Evolutionary conservation across 2,797 vertebrate genomes (phyloP).

Genomic region (Lepidocolaptes lacrymiger): DNA sequence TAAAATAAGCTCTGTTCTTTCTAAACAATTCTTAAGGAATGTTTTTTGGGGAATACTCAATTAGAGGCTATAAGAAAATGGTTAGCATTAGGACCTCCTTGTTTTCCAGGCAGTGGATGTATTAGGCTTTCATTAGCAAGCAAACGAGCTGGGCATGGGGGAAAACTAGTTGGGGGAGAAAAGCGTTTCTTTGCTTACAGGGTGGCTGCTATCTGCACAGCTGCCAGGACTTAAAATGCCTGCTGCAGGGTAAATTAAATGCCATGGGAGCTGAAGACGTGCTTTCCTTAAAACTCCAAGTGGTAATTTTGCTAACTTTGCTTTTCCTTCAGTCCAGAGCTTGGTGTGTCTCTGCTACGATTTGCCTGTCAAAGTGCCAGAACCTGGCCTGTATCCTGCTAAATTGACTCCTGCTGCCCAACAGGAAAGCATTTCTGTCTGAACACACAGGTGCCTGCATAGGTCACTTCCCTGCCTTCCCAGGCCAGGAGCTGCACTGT

Average conservation of each 20-base stretch:
- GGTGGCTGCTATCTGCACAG: background rate
- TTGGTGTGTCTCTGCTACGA: background rate
- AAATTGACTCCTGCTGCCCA: background rate
- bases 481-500: constrained; percentile 15
- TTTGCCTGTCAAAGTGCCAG: background rate
- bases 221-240: background rate
- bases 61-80: background rate
- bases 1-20: background rate
- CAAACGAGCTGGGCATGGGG: background rate
- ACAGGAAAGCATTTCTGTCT: constrained; percentile 39
- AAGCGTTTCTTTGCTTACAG: background rate
- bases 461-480: constrained; percentile 65
- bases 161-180: background rate
- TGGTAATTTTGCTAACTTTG: fast-evolving
- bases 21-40: background rate
- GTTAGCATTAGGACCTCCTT: background rate
- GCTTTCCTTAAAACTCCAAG: background rate
- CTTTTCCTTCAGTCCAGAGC: background rate
- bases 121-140: background rate
- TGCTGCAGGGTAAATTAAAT: background rate
- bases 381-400: constrained; percentile 5
- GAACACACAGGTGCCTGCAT: constrained; percentile 63
- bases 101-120: background rate
- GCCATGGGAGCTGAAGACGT: background rate
- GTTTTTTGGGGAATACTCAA: background rate